Base-by-base conservation (phyloP, 2,113 vertebrate genomes). In the Loxodonta africana region DNA sequence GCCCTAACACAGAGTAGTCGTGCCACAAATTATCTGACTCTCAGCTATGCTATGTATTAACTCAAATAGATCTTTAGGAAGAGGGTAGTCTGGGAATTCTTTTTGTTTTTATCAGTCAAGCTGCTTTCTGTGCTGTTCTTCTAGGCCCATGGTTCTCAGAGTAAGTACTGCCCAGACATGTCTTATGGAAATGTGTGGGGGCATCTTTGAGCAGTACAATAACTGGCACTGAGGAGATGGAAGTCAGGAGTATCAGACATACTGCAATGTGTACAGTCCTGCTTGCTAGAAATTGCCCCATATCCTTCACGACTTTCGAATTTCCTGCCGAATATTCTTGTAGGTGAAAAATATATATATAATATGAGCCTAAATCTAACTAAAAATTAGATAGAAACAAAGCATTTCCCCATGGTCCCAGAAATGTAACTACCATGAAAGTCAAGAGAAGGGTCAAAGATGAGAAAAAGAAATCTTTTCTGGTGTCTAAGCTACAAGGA, bases 41-140 rank as follows among this genome's bases (percentile, higher is more conserved):
- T 62, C 23, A 73, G 17, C 63, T 57, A 60, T 77, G n/a, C 57
- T 51, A 78, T 74, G 69, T 46, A 53, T 41, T 87, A 77, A 85
- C 62, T 96, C 30, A 65, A 9, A 33, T 0, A 63, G n/a, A 76
- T 65, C 3, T 94, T 89, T 73, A 73, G 7, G 23, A 80, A 95
- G 28, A 88, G 6, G 15, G 9, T 63, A 80, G 28, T 84, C 41
- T 80, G 1, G 12, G 33, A 46, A n/a, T 91, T 90, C 33, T 85
- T 94, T 85, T 77, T 80, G 28, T 90, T 90, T 93, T 93, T 91
- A 93, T 62, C 84, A 80, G 76, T 88, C 20, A 71, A 81, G 6
- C 30, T 77, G 5, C 51, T 71, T 85, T 82, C 80, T 86, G 12
- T 95, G 60, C 30, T 87, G 84, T 94, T 80, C 33, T 76, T 30